Base-by-base conservation (phyloP, 92 coral and sea anemone genomes). In the Ricordea florida region DNA sequence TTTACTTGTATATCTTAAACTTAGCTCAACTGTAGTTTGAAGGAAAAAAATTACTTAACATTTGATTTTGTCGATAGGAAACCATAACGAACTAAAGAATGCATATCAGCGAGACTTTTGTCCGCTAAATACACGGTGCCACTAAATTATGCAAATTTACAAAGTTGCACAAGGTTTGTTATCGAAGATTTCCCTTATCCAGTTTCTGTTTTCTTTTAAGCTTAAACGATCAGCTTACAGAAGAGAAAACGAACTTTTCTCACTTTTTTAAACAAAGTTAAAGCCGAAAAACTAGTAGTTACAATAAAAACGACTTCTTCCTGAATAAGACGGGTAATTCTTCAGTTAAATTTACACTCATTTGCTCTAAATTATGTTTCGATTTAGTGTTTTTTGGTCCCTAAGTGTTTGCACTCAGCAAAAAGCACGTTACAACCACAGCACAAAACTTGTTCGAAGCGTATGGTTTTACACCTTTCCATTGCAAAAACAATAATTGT, bases 111-210 rank as follows among this genome's bases (percentile, higher is more conserved):
- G 42, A 68, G 49, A 69, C 52, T 53, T 70, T 41, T 55, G 65
- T 55, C 77, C 77, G 37, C 66, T 55, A 70, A 53, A 53, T 70
- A 70, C 65, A 70, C 77, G 53, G 17, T 70, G 38, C 43, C 37
- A 70, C 77, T 70, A 70, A 55, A 70, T 70, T 70, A 70, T 70
- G 77, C 65, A 70, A 70, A 70, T 69, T 52, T 37, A 25, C 51
- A 4, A 51, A 27, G 77, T 53, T 51, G 41, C 45, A 55, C 51
- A 36, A 29, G 65, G 52, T 18, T 35, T 53, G 28, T 24, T 55
- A 55, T 70, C 56, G 20, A 50, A 35, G 26, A 70, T 70, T 70
- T 53, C n/a, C 24, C 14, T 40, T 47, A 34, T 68, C 62, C n/a
- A n/a, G n/a, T n/a, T n/a, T n/a, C n/a, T n/a, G n/a, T n/a, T n/a